Base-by-base conservation (phyloP, 1,140 invertebrate genomes). In the Delia radicum region DNA sequence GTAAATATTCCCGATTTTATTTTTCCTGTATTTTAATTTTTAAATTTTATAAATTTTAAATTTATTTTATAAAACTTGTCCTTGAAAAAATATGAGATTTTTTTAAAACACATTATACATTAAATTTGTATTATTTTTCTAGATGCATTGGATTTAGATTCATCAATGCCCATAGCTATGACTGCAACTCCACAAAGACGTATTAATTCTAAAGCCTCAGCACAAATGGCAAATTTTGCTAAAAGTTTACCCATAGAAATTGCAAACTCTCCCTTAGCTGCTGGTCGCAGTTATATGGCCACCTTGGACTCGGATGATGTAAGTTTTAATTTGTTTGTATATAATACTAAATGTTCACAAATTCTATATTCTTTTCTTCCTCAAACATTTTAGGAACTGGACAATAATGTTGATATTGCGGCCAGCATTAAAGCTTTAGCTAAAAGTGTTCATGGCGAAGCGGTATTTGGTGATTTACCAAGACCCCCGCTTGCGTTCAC, bases 351-450 rank as follows among this genome's bases (percentile, higher is more conserved):
- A n/a, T 13, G 0, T 46, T 31, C 28, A 76, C 63, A 77, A 27
- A 62, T 27, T 24, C 1, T 48, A 74, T 65, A 31, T 12, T 0
- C 12, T 10, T 13, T 0, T 12, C 13, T 73, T 55, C 73, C 21
- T 69, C 15, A 78, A 28, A 13, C 5, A n/a, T 75, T 63, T 13
- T 73, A 85, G 83, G 80, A 81, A 27, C 72, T 85, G 74, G 83
- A 85, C 77, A 84, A 85, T 76, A 85, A 76, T 13, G 77, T 90
- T 74, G 93, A 95, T 81, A 96, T 96, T 81, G 93, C 94, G 77
- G 94, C 94, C 46, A 94, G 93, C 80, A 96, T 96, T 79, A 93
- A 94, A 86, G 94, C 94, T 24, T 85, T 96, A 78, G 94, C 94
- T 46, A 92, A 93, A 79, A 96, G 94, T 80, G 93, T 96, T 62